phyloP scores from a whole-genome alignment of 1,140 invertebrate genomes.

The Heliconius hewitsoni region DNA sequence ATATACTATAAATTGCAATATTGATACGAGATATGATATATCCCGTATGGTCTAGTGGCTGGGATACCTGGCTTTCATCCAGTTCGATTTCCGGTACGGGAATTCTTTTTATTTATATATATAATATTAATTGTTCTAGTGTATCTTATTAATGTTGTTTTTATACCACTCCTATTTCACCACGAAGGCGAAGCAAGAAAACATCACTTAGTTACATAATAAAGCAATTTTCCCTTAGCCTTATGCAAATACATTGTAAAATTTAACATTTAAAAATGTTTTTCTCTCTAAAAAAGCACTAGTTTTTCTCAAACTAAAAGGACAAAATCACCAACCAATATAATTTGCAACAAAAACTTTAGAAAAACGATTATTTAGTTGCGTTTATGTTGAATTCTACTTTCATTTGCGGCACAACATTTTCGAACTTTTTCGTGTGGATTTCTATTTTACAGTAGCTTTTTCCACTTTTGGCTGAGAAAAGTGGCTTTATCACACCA shows the following conservation, averaged over 20 bases:
- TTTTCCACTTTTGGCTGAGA: not conserved
- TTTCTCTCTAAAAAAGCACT: not conserved
- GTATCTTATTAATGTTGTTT: no score
- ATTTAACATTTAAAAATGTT: no score
- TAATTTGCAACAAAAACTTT: not conserved
- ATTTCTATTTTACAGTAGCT: not conserved
- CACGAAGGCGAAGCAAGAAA: no score
- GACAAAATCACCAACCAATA: not conserved
- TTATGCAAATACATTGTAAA: no score
- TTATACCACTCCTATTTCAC: no score
- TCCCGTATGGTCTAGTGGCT: constrained; percentile 57
- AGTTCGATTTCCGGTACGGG: constrained; percentile 56
- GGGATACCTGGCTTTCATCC: constrained; percentile 56
- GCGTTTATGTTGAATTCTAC: not conserved
- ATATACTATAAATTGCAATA: no score
- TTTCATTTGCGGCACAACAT: not conserved
- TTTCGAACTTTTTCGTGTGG: not conserved
- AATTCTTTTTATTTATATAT: constrained; percentile 17
- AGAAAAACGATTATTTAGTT: not conserved
- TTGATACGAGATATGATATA: not conserved
- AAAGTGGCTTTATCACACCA: not conserved
- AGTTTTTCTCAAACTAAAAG: not conserved
- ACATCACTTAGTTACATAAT: no score
- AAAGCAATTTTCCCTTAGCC: no score
- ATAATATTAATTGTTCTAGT: no score